A percentile compares a stretch with the other conserved stretches of the same genome.
Evolutionary conservation across 1,140 invertebrate species (phyloP).

Genomic region (Drosophila sturtevanti): DNA sequence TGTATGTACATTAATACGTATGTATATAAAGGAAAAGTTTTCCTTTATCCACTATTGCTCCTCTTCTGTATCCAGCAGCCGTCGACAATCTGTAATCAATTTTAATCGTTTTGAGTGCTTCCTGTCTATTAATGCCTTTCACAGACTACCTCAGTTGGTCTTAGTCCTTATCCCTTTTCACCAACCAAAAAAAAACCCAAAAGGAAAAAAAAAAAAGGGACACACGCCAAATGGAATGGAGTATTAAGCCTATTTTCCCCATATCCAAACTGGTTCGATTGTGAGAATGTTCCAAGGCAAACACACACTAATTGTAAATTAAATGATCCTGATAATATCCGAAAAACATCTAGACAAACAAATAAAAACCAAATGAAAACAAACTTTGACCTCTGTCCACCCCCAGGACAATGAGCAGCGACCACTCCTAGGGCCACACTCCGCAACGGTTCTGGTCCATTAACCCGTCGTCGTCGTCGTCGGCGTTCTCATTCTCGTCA

Average conservation of each 20-base stretch:
- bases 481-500: slow-evolving; percentile 31
- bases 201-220: neutral
- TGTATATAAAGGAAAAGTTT: neutral
- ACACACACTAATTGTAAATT: slow-evolving; percentile 78
- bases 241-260: slow-evolving; percentile 9
- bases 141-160: slow-evolving; percentile 23
- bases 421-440: slow-evolving; percentile 71
- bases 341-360: slow-evolving; percentile 73
- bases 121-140: slow-evolving; percentile 36
- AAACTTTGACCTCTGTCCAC: slow-evolving; percentile 68
- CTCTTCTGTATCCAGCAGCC: neutral
- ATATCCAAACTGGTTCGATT: neutral
- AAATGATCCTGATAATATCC: slow-evolving; percentile 81
- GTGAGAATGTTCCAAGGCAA: slow-evolving; percentile 18
- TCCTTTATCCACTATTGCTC: neutral
- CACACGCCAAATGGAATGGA: slow-evolving; percentile 19
- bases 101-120: slow-evolving; percentile 59
- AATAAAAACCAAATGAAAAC: slow-evolving; percentile 69
- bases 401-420: slow-evolving; percentile 11
- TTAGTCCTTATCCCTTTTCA: neutral
- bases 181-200: neutral
- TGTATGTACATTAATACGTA: neutral
- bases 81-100: slow-evolving; percentile 39
- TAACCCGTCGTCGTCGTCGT: slow-evolving; percentile 69
- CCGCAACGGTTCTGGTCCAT: slow-evolving; percentile 81